Conservation (phyloP, 2,113 vertebrate genomes). For the Gymnorhina tibicen region DNA sequence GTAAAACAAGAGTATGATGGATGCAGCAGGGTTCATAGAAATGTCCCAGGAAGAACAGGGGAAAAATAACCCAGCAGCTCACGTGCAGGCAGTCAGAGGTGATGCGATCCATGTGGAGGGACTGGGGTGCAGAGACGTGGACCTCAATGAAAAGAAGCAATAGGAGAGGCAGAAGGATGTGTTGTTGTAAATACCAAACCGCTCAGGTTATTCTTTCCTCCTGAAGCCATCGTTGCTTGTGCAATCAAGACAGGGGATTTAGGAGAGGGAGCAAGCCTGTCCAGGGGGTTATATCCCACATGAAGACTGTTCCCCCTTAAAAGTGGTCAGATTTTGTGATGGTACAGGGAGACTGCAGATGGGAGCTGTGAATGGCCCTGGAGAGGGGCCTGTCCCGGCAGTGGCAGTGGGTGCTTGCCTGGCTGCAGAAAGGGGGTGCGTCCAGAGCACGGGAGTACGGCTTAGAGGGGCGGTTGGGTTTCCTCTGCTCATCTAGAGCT, state of each 20-base stretch:
- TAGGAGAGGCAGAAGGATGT: neutral
- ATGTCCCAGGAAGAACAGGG: neutral
- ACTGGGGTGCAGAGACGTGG: neutral
- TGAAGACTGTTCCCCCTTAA: neutral
- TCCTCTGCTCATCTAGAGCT: neutral
- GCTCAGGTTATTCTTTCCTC: neutral
- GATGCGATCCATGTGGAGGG: neutral
- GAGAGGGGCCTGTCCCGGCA: neutral
- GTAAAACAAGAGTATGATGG: neutral
- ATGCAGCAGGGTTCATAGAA: neutral
- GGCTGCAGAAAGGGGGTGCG: neutral
- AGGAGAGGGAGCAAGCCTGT: neutral
- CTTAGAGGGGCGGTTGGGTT: rapidly evolving
- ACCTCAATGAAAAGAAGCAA: neutral
- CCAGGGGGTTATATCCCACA: rapidly evolving
- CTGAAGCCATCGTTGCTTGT: neutral
- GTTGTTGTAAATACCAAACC: neutral
- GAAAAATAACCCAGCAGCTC: neutral
- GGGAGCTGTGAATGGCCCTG: neutral
- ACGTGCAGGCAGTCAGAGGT: neutral
- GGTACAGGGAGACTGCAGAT: rapidly evolving
- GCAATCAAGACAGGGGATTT: neutral
- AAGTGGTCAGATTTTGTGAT: neutral
- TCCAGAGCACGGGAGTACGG: rapidly evolving
- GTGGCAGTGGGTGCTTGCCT: neutral